Base-by-base conservation (phyloP, 2,113 vertebrate genomes). In the Sturnira hondurensis region DNA sequence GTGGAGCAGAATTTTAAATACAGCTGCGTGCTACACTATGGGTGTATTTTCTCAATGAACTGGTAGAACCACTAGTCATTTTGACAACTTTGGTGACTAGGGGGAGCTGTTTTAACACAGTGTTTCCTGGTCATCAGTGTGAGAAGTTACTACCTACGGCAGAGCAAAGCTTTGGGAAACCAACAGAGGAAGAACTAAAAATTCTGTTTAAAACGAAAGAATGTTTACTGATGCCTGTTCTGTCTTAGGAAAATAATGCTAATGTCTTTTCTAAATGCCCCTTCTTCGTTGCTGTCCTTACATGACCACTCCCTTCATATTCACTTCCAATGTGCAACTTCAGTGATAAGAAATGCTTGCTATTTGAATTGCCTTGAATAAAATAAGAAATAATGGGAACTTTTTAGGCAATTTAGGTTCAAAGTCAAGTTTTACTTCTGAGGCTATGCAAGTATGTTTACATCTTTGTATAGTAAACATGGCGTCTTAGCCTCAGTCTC, bases 351-450 rank as follows among this genome's bases (percentile, higher is more conserved):
- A 91, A 31, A 31, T 76, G 33, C 43, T 94, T 31, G 33, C 15
- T 47, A 10, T 28, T 36, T 73, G 36, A n/a, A 28, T 71, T 65
- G 3, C 76, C 38, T 50, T 43, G 41, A 71, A 54, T 81, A 54
- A 94, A 93, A 73, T 52, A 52, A 73, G 50, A 76, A 76, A 61
- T 58, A 31, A 87, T 50, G 28, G 28, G 36, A 90, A 8, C 12
- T 16, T 73, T 68, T 67, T 78, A 54, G 65, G 24, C 43, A 89
- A 38, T 50, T 8, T 67, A 24, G 20, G 5, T 50, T 56, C 38
- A 96, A 88, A 83, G 54, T 43, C 22, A 96, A 36, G 15, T 91
- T 95, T 95, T 56, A 61, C 38, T 43, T 83, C 70, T 7, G 11
- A 28, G 56, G 33, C 73, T 38, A 1, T 86, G 38, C 41, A 71